These are phyloP conservation scores for Microtus ochrogaster DNA, from an alignment of 2,113 vertebrate species.

Conservation along the genomic window DNA sequence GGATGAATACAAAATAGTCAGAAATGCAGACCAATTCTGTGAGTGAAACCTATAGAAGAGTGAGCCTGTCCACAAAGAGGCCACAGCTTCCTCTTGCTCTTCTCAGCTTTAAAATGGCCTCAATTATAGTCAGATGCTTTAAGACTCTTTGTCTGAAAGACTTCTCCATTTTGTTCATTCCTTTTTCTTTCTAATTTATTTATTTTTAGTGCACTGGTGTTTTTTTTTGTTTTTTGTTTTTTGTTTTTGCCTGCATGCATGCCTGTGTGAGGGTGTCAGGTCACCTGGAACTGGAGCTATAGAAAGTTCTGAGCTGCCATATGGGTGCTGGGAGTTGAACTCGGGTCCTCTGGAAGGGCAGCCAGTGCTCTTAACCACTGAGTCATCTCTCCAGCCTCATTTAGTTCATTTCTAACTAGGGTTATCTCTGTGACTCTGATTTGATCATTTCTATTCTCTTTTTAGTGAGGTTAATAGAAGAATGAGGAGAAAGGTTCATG, in stretches of 20 bases:
- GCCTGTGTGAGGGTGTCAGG: background rate
- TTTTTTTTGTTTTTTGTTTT: too few species aligned
- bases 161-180: conserved; percentile 53
- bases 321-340: too few species aligned
- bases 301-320: background rate
- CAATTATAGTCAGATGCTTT: conserved; percentile 35
- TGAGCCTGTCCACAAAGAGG: background rate
- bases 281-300: background rate
- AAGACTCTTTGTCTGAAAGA: conserved; percentile 36
- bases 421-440: conserved; percentile 36
- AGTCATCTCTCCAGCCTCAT: background rate
- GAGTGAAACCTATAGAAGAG: background rate
- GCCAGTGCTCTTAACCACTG: background rate
- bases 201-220: too few species aligned
- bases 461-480: conserved; percentile 28
- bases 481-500: conserved; percentile 25
- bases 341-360: background rate
- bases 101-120: background rate
- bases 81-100: background rate
- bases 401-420: conserved; percentile 53
- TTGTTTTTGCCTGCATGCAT: background rate
- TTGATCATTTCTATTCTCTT: conserved; percentile 49
- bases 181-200: background rate
- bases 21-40: too few species aligned
- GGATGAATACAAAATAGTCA: conserved; percentile 49